Percentiles rank a stretch among this genome's conserved stretches.
Evolutionary conservation across 1,140 invertebrate species (phyloP).

Genomic region (Bombus superbus): DNA sequence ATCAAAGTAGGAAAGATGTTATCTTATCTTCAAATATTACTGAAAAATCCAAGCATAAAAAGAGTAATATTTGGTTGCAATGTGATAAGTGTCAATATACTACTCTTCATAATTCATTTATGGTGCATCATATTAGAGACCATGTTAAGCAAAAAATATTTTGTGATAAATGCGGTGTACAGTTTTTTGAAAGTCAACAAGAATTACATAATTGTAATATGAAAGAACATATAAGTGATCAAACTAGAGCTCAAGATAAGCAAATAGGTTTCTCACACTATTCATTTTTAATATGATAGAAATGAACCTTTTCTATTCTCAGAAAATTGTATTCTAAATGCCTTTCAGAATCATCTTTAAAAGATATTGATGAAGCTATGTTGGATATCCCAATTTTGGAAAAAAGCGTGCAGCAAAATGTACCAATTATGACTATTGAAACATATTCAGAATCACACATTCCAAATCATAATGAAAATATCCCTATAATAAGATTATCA

Average conservation of each 20-base stretch:
- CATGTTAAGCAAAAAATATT: constrained; percentile 63
- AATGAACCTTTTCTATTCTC: not conserved
- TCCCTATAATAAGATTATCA: constrained; percentile 59
- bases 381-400: constrained; percentile 29
- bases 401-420: constrained; percentile 21
- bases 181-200: constrained; percentile 44
- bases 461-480: constrained; percentile 47
- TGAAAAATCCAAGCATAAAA: constrained; percentile 57
- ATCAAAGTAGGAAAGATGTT: constrained; percentile 62
- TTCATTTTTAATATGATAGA: not conserved
- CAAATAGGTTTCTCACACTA: not conserved
- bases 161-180: constrained; percentile 62
- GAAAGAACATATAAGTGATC: constrained; percentile 10
- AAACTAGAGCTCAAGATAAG: constrained; percentile 16
- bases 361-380: constrained; percentile 1
- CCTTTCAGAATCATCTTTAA: constrained; percentile 41
- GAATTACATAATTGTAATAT: constrained; percentile 51
- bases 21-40: constrained; percentile 21
- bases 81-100: constrained; percentile 80
- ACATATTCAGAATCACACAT: constrained; percentile 45
- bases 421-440: constrained; percentile 41
- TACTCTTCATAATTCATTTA: constrained; percentile 74
- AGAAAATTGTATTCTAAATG: constrained; percentile 7
- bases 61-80: constrained; percentile 73
- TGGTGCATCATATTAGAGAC: constrained; percentile 73